Conservation (phyloP, 2,797 vertebrate species). For the Gobionotothen gibberifrons region DNA sequence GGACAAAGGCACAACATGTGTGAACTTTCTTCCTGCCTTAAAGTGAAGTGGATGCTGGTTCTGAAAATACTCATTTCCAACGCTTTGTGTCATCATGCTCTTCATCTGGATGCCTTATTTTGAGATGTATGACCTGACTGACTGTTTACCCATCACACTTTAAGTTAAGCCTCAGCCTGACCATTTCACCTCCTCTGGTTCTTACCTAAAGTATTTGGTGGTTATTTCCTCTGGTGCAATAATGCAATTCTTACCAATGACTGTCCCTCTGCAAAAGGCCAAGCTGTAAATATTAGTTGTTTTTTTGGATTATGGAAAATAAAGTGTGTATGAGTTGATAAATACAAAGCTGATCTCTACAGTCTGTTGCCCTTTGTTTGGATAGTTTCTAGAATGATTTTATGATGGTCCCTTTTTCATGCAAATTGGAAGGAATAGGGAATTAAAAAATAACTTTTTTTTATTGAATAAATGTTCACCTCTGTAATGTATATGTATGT, state of each 20-base stretch:
- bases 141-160: not conserved
- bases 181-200: not conserved
- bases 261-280: conserved; percentile 36
- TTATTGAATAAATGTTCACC: not conserved
- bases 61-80: conserved; percentile 31
- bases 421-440: not conserved
- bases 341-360: conserved; percentile 12
- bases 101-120: conserved; percentile 47
- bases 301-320: conserved; percentile 26
- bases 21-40: conserved; percentile 19
- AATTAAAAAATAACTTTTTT: not conserved
- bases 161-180: not conserved
- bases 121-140: conserved; percentile 11
- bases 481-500: too few species aligned
- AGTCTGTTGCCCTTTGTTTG: not conserved
- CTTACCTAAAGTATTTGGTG: conserved; percentile 38
- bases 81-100: conserved; percentile 1
- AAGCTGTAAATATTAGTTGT: conserved; percentile 31
- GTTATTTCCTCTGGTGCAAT: conserved; percentile 38
- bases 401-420: not conserved
- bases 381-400: not conserved
- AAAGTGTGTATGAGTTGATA: conserved; percentile 17
- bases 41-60: conserved; percentile 26
- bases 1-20: not conserved
- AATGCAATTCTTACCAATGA: conserved; percentile 21